Percentiles rank a stretch among this genome's conserved stretches.
phyloP scores from a whole-genome alignment of 2,113 vertebrate genomes.

The Colius striatus region DNA sequence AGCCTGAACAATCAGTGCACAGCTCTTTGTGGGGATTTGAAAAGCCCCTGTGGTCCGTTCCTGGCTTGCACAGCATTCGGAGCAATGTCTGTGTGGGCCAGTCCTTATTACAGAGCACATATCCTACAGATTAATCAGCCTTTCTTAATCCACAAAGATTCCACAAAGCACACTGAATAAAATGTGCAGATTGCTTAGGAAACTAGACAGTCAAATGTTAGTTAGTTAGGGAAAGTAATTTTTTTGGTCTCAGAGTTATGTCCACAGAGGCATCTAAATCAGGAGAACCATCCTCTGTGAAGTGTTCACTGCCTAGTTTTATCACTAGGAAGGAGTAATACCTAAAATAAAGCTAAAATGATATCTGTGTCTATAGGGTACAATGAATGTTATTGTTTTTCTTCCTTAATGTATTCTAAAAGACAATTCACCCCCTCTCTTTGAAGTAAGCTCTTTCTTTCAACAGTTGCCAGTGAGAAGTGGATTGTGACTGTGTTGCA shows the following conservation, averaged over 20 bases:
- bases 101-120: conserved; percentile 36
- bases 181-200: conserved; percentile 5
- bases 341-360: background rate
- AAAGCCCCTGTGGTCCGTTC: conserved; percentile 11
- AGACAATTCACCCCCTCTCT: background rate
- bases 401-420: background rate
- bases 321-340: background rate
- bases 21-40: conserved; percentile 60
- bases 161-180: conserved; percentile 42
- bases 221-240: background rate
- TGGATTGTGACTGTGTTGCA: background rate
- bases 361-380: background rate
- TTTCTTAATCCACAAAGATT: conserved; percentile 50
- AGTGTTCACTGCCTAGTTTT: background rate
- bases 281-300: background rate
- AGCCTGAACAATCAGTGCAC: conserved; percentile 43
- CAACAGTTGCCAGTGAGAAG: background rate
- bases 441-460: background rate
- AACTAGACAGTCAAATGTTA: background rate
- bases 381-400: background rate
- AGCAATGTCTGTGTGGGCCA: conserved; percentile 34
- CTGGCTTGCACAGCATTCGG: conserved; percentile 22
- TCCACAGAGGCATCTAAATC: background rate
- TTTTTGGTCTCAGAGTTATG: background rate
- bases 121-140: conserved; percentile 55